phyloP scores from a whole-genome alignment of 1,140 invertebrate genomes.

The Bacillus rossius region DNA sequence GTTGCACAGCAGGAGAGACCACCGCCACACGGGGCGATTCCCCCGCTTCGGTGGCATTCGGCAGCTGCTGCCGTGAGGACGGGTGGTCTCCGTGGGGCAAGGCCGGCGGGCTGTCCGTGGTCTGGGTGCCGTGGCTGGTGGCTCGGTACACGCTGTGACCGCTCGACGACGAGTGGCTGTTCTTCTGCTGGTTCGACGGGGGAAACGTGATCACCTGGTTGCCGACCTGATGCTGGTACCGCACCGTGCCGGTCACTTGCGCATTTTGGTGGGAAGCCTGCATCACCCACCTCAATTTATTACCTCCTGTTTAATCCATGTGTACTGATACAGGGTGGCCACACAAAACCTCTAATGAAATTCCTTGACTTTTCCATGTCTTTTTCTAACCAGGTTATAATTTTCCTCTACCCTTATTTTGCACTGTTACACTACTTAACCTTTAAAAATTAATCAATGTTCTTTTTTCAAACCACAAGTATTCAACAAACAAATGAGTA shows the following conservation, averaged over 20 bases:
- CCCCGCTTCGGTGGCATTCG: neutral
- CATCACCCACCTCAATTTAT: neutral
- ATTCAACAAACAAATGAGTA: too few species aligned
- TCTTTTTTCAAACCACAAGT: too few species aligned
- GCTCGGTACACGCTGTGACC: neutral
- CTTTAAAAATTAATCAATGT: too few species aligned
- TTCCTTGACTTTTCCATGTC: too few species aligned
- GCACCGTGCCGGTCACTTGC: conserved; percentile 1
- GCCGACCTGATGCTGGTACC: conserved; percentile 24
- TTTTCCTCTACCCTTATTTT: too few species aligned
- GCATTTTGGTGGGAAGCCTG: conserved; percentile 7
- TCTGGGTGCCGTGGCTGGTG: neutral
- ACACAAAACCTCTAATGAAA: too few species aligned
- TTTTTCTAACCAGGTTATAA: too few species aligned
- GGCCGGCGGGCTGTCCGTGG: neutral
- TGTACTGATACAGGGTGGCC: too few species aligned
- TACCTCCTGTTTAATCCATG: too few species aligned
- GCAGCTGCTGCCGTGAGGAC: neutral
- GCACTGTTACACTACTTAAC: too few species aligned
- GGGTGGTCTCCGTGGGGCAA: neutral
- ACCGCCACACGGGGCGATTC: neutral
- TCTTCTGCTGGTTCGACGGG: conserved; percentile 4
- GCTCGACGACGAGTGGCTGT: neutral
- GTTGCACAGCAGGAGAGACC: neutral
- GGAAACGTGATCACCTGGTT: conserved; percentile 22